phyloP scores from a whole-genome alignment of 2,797 vertebrate species.

The Lithobates sylvaticus region DNA sequence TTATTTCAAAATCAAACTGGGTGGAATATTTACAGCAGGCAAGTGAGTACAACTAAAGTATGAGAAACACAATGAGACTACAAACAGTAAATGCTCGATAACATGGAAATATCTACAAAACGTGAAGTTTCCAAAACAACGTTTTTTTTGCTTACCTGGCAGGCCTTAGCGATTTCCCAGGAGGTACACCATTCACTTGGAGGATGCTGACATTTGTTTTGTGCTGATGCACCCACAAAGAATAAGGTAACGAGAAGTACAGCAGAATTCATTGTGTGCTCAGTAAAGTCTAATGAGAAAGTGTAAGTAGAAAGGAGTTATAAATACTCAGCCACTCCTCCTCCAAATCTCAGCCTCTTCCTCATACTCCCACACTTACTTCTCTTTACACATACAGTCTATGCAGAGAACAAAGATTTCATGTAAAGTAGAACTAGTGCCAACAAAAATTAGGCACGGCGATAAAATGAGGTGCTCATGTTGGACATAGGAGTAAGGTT shows the following conservation, averaged over 20 bases:
- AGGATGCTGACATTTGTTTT: conserved; percentile 74
- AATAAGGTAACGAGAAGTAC: neutral
- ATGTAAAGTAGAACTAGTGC: no score
- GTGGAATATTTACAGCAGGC: no score
- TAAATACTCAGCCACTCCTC: conserved; percentile 6
- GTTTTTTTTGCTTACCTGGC: conserved; percentile 71
- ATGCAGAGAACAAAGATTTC: neutral
- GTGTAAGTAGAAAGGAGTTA: neutral
- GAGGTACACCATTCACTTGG: conserved; percentile 80
- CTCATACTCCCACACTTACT: conserved; percentile 26
- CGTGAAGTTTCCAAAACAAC: no score
- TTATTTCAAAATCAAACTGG: no score
- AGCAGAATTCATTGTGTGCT: conserved; percentile 28
- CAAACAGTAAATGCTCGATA: no score
- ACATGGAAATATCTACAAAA: no score
- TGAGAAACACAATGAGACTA: no score
- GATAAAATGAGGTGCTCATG: no score
- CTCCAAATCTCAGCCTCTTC: conserved; percentile 28
- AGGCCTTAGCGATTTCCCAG: conserved; percentile 76
- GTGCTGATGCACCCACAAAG: conserved; percentile 38
- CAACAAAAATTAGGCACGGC: no score
- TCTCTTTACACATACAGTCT: neutral
- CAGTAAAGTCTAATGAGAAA: neutral
- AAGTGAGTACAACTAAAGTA: no score
- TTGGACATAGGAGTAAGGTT: no score